These are phyloP conservation scores for Criorhina ranunculi DNA, from an alignment of 2,888 invertebrate species.

Conservation along the genomic window DNA sequence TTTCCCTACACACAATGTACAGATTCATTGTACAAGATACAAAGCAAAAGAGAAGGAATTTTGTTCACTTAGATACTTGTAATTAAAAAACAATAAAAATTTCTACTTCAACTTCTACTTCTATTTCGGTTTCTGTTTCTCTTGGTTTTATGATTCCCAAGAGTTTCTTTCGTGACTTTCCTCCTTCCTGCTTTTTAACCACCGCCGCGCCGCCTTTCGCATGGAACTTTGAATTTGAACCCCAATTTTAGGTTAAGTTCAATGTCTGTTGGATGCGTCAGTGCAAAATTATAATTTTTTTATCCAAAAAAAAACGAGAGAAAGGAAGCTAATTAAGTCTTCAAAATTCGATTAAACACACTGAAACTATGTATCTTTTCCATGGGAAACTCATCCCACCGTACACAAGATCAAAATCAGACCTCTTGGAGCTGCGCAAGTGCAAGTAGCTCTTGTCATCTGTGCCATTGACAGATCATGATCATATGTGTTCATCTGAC, in stretches of 20 bases:
- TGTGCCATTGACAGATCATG: slow-evolving; percentile 53
- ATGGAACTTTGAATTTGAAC: slow-evolving; percentile 62
- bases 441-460: slow-evolving; percentile 1
- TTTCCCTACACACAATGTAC: neutral
- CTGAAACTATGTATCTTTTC: neutral
- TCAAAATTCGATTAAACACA: slow-evolving; percentile 13
- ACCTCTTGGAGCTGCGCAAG: slow-evolving; percentile 16
- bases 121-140: slow-evolving; percentile 8
- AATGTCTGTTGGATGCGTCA: slow-evolving; percentile 32
- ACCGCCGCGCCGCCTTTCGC: slow-evolving; percentile 36
- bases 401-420: slow-evolving; percentile 35
- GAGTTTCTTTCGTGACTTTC: slow-evolving; percentile 52
- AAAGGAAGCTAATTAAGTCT: slow-evolving; percentile 33
- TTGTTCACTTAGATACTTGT: slow-evolving; percentile 40
- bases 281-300: too few species aligned
- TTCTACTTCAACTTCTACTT: too few species aligned
- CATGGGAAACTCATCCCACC: slow-evolving; percentile 2
- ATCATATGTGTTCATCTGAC: slow-evolving; percentile 31
- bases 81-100: slow-evolving; percentile 67
- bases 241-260: slow-evolving; percentile 65
- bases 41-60: slow-evolving; percentile 4
- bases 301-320: slow-evolving; percentile 30
- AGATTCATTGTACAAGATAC: neutral
- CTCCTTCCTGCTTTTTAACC: neutral
- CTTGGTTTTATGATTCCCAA: slow-evolving; percentile 45